Conservation (phyloP, 2,113 vertebrate genomes). For the Oncorhynchus kisutch region DNA sequence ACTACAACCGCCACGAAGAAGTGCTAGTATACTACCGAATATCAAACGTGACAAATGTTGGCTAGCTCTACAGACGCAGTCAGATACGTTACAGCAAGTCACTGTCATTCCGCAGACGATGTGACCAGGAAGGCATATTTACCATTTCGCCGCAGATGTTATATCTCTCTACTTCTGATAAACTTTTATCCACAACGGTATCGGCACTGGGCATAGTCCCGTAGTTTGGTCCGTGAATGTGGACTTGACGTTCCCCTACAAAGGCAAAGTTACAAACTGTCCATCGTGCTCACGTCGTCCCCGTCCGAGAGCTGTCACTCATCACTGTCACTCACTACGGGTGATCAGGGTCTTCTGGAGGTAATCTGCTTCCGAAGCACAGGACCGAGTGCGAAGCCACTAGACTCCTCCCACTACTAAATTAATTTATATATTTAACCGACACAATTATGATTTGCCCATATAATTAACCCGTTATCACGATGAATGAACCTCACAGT, state of each 20-base stretch:
- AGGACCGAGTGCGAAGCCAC: too few species aligned
- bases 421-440: too few species aligned
- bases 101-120: neutral
- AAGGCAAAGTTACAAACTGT: conserved; percentile 3
- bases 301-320: neutral
- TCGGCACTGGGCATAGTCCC: conserved; percentile 52
- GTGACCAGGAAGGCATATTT: conserved; percentile 38
- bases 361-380: too few species aligned
- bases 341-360: neutral
- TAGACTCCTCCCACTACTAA: too few species aligned
- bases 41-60: too few species aligned
- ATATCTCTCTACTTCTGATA: conserved; percentile 35
- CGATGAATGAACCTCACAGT: too few species aligned
- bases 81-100: too few species aligned
- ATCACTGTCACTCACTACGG: neutral
- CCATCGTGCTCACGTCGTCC: neutral
- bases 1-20: too few species aligned
- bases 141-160: conserved; percentile 53
- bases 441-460: too few species aligned
- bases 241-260: neutral
- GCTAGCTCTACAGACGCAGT: too few species aligned
- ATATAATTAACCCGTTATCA: too few species aligned
- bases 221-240: conserved; percentile 9
- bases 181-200: conserved; percentile 60
- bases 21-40: too few species aligned